These are phyloP conservation scores for Hedya salicella DNA, from an alignment of 2,888 invertebrate species.

Conservation along the genomic window DNA sequence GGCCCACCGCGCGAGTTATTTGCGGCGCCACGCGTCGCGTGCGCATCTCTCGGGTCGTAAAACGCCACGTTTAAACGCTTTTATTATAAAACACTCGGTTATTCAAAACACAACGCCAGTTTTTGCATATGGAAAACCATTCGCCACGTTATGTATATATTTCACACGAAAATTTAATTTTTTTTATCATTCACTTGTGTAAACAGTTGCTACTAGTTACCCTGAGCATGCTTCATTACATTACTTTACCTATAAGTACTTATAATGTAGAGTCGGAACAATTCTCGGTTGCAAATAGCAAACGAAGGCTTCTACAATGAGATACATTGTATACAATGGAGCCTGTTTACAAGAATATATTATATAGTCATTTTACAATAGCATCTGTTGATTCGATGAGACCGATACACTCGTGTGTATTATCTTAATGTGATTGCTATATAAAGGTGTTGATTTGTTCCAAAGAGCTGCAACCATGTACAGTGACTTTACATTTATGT, in stretches of 20 bases:
- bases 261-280: too few relatives aligned
- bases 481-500: too few relatives aligned
- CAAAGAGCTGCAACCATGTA: too few relatives aligned
- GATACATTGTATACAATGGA: background rate
- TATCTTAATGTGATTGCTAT: constrained; percentile 4
- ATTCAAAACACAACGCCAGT: background rate
- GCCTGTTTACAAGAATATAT: too few relatives aligned
- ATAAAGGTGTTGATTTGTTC: too few relatives aligned
- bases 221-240: background rate
- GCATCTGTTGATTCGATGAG: background rate
- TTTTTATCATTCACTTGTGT: constrained; percentile 2
- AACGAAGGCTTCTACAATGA: background rate
- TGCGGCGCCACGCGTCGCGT: background rate
- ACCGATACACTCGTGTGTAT: background rate
- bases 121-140: constrained; percentile 8
- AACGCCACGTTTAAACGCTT: background rate
- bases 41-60: constrained; percentile 4
- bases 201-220: background rate
- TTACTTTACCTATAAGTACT: too few relatives aligned
- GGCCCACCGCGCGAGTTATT: constrained; percentile 16
- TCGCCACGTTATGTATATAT: background rate
- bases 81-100: background rate
- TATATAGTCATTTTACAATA: too few relatives aligned
- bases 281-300: background rate
- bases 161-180: background rate